Percentiles rank a stretch among this genome's conserved stretches.
These are phyloP conservation scores for Cochlearius cochlearius DNA, from an alignment of 2,113 vertebrate species.

Conservation along the genomic window DNA sequence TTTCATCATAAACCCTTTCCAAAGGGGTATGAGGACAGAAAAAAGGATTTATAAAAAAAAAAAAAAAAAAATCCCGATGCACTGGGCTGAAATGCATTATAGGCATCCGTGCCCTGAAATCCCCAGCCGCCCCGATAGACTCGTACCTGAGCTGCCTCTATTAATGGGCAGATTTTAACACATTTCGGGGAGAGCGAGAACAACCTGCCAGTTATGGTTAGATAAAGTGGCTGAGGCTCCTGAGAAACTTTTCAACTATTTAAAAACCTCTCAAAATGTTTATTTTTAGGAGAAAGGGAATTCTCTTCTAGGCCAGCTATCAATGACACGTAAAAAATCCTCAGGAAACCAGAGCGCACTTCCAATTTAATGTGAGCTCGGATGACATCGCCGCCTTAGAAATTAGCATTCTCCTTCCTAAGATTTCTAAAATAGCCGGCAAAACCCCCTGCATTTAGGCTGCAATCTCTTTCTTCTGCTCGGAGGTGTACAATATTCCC, in stretches of 20 bases:
- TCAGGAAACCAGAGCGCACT: slow-evolving; percentile 60
- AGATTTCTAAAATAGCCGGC: slow-evolving; percentile 64
- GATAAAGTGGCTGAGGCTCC: slow-evolving; percentile 29
- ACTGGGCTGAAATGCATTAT: background rate
- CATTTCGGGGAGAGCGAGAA: slow-evolving; percentile 7
- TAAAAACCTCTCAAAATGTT: slow-evolving; percentile 68
- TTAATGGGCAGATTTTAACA: slow-evolving; percentile 52
- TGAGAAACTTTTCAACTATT: slow-evolving; percentile 59
- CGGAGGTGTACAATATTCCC: slow-evolving; percentile 60
- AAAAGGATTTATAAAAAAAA: background rate
- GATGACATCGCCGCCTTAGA: slow-evolving; percentile 57
- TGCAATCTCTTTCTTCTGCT: slow-evolving; percentile 57
- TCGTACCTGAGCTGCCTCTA: slow-evolving; percentile 27
- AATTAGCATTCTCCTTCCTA: slow-evolving; percentile 61
- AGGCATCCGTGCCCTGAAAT: slow-evolving; percentile 5
- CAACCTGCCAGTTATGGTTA: slow-evolving; percentile 27
- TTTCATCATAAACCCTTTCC: slow-evolving; percentile 78
- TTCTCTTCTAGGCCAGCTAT: slow-evolving; percentile 63
- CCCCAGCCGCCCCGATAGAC: background rate
- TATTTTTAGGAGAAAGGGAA: slow-evolving; percentile 59
- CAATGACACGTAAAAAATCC: slow-evolving; percentile 66
- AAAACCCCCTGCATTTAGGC: slow-evolving; percentile 10
- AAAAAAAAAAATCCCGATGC: background rate
- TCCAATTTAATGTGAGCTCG: slow-evolving; percentile 61
- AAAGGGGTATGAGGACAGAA: slow-evolving; percentile 43